Evolutionary conservation across 2,888 invertebrate genomes (phyloP).

Genomic region (Drosophila tripunctata): DNA sequence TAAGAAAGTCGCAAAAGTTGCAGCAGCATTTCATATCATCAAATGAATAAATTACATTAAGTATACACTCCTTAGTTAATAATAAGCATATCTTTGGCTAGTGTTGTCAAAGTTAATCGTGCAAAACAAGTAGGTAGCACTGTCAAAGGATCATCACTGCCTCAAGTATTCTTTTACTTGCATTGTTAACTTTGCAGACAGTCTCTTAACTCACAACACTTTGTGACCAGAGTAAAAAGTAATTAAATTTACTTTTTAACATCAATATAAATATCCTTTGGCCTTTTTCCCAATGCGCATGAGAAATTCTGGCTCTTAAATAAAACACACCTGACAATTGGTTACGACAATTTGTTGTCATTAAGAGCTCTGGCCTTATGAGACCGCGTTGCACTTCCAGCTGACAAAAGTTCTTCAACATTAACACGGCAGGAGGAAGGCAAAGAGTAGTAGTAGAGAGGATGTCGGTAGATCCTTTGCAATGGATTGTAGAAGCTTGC

Average conservation of each 20-base stretch:
- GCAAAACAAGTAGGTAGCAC: not conserved
- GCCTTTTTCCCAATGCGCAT: conserved; percentile 1
- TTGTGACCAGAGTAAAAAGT: conserved; percentile 4
- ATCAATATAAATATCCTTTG: conserved; percentile 21
- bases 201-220: not conserved
- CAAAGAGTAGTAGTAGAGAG: not conserved
- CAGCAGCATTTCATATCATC: too few relatives aligned
- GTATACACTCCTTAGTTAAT: too few relatives aligned
- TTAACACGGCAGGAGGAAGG: not conserved
- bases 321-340: conserved; percentile 64
- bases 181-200: not conserved
- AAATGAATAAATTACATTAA: too few relatives aligned
- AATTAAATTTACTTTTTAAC: conserved; percentile 42
- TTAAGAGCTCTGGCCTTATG: conserved; percentile 32
- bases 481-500: conserved; percentile 29
- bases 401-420: conserved; percentile 35
- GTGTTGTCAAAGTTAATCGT: too few relatives aligned
- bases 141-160: not conserved
- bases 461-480: not conserved
- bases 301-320: conserved; percentile 32
- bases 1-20: too few relatives aligned
- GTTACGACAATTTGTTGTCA: conserved; percentile 71
- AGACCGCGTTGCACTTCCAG: not conserved
- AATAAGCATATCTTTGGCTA: too few relatives aligned
- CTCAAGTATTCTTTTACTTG: not conserved